phyloP scores from a whole-genome alignment of 1,140 invertebrate species.

The Stenopsyche tienmushanensis region DNA sequence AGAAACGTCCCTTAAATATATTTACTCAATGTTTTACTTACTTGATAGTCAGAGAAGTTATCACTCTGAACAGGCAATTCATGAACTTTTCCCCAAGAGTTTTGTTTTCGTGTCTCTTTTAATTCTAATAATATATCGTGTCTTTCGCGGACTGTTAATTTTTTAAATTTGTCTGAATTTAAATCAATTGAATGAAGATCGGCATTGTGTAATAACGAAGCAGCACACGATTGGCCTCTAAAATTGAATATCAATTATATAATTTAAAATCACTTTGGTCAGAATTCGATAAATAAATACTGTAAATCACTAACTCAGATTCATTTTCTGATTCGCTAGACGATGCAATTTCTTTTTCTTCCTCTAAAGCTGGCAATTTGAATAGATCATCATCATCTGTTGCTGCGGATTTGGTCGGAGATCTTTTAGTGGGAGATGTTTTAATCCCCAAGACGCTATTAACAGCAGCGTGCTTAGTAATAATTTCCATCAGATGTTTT shows the following conservation, averaged over 20 bases:
- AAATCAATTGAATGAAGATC: constrained; percentile 82
- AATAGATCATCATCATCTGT: constrained; percentile 66
- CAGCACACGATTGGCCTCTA: constrained; percentile 13
- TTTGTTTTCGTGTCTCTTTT: constrained; percentile 88
- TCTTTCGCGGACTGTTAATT: constrained; percentile 81
- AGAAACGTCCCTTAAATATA: neutral
- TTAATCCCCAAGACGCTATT: constrained; percentile 59
- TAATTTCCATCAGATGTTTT: constrained; percentile 65
- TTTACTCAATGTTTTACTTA: constrained; percentile 28
- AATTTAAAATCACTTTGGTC: neutral
- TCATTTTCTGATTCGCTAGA: constrained; percentile 43
- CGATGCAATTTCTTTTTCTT: constrained; percentile 42
- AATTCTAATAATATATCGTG: constrained; percentile 91
- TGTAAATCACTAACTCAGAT: constrained; percentile 26
- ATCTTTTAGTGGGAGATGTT: constrained; percentile 49
- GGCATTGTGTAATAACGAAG: constrained; percentile 43
- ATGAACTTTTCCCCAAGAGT: constrained; percentile 80
- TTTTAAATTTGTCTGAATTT: constrained; percentile 74
- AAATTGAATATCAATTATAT: neutral
- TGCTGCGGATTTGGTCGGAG: constrained; percentile 37
- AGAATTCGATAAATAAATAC: neutral
- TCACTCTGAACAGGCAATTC: constrained; percentile 77
- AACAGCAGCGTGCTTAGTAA: constrained; percentile 63
- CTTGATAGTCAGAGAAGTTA: constrained; percentile 60
- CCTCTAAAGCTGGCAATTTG: constrained; percentile 66